Evolutionary conservation across 2,888 invertebrate species (phyloP), one percentile per base, ranked within the genome.

Genomic region (Cyclophora albipunctata): DNA sequence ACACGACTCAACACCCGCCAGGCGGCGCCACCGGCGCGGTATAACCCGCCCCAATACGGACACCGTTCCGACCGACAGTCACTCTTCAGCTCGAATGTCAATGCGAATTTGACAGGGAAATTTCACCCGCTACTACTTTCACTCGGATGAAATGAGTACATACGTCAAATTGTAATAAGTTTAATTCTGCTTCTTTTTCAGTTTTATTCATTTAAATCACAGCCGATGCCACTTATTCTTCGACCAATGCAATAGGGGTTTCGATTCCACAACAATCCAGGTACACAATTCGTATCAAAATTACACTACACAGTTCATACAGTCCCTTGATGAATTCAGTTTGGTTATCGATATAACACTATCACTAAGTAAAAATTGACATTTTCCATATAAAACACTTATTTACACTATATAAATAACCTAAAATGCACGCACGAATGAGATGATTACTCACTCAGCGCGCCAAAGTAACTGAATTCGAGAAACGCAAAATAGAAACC

Each of bases 401-500:
- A 78, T 73, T 57, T 77, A 78, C 73, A 81, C 69, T 71, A 66
- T 68, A 73, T 71, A 78, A 76, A 76, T 76, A 78, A 79, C 74
- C 74, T 73, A 69, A 82, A 83, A 79, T 71, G 71, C 72, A 71
- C 67, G 76, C 83, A 79, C 79, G 75, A 77, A 73, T 70, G 77
- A 75, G 71, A 74, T 56, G 55, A 60, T 51, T 6, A 60, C 75
- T 64, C 78, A 71, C 75, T 78, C 81, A 72, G 63, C 84, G 86
- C 85, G 77, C 63, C 75, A 80, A 77, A 80, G 74, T 77, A 82
- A 87, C 85, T 87, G 79, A 86, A 78, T 75, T 77, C 71, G 77
- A 79, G 82, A 84, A 86, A 87, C 85, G 84, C 85, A 86, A 87
- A 88, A 87, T 86, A 87, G 86, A 87, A 87, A 86, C 85, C 80